Evolutionary conservation across 2,888 invertebrate genomes (phyloP).

Genomic region (Melitaea athalia): DNA sequence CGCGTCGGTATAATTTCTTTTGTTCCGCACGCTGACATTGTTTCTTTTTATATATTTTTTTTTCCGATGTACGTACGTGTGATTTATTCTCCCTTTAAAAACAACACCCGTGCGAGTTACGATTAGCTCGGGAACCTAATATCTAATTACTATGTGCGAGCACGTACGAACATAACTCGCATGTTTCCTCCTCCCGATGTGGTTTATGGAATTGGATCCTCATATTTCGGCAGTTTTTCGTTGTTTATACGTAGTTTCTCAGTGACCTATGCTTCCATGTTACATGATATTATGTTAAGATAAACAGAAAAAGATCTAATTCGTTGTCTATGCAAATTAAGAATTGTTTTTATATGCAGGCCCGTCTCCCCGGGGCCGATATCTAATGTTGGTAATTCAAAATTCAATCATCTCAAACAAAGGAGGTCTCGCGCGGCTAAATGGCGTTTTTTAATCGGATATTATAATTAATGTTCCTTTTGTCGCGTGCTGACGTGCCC

Average conservation of each 20-base stretch:
- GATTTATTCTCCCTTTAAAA: slow-evolving; percentile 81
- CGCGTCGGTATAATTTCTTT: slow-evolving; percentile 78
- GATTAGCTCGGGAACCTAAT: slow-evolving; percentile 78
- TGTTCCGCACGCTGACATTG: slow-evolving; percentile 77
- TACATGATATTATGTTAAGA: slow-evolving; percentile 57
- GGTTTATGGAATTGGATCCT: slow-evolving; percentile 81
- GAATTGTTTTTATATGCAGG: slow-evolving; percentile 22
- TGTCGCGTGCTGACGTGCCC: slow-evolving; percentile 81
- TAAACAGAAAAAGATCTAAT: slow-evolving; percentile 12
- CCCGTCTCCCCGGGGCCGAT: slow-evolving; percentile 58
- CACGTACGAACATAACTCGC: slow-evolving; percentile 80
- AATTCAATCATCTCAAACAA: slow-evolving; percentile 82
- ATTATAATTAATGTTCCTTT: slow-evolving; percentile 84
- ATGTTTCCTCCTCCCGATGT: slow-evolving; percentile 76
- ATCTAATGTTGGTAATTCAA: slow-evolving; percentile 75
- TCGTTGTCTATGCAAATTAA: slow-evolving; percentile 31
- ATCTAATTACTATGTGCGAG: slow-evolving; percentile 81
- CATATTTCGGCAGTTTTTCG: slow-evolving; percentile 80
- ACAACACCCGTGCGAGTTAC: slow-evolving; percentile 81
- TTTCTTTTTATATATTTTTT: slow-evolving; percentile 73
- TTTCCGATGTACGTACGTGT: slow-evolving; percentile 67
- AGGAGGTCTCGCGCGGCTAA: slow-evolving; percentile 76
- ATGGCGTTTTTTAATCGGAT: slow-evolving; percentile 83
- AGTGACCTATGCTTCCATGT: slow-evolving; percentile 61
- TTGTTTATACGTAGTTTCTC: slow-evolving; percentile 67